These are phyloP conservation scores for Micromys minutus DNA, from an alignment of 2,113 vertebrate species.

Conservation along the genomic window DNA sequence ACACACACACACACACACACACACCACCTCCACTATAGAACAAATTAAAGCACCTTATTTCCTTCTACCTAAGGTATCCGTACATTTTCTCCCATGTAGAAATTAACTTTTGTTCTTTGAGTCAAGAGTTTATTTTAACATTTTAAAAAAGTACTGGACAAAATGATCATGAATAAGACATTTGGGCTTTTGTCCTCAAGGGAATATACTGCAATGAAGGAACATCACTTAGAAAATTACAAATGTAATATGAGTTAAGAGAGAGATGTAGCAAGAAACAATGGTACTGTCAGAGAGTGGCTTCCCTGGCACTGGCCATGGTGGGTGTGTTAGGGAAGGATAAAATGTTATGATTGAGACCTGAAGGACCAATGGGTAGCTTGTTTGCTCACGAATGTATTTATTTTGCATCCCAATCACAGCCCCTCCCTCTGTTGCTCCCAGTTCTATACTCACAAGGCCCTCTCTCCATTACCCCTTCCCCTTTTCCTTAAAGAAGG, in stretches of 20 bases:
- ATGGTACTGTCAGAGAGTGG: not conserved
- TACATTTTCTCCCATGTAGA: not conserved
- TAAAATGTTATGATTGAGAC: not conserved
- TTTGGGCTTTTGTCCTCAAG: not conserved
- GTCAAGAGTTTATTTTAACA: slow-evolving; percentile 17
- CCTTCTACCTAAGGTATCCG: not conserved
- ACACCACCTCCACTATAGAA: not conserved
- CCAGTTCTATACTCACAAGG: too few relatives aligned
- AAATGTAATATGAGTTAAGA: not conserved
- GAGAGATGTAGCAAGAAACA: not conserved
- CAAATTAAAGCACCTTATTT: not conserved
- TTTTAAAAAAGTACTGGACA: not conserved
- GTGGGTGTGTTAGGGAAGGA: not conserved
- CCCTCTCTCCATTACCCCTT: too few relatives aligned
- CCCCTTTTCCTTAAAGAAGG: too few relatives aligned
- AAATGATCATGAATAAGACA: slow-evolving; percentile 16
- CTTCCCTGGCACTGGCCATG: not conserved
- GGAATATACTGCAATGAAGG: not conserved
- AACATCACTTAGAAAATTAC: not conserved
- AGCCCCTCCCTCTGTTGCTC: too few relatives aligned
- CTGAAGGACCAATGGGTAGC: not conserved
- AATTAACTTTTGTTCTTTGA: not conserved
- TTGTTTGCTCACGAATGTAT: too few relatives aligned
- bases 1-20: not conserved
- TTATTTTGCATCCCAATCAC: too few relatives aligned